phyloP scores from a whole-genome alignment of 2,888 invertebrate genomes.

The Drosophila setosimentum region DNA sequence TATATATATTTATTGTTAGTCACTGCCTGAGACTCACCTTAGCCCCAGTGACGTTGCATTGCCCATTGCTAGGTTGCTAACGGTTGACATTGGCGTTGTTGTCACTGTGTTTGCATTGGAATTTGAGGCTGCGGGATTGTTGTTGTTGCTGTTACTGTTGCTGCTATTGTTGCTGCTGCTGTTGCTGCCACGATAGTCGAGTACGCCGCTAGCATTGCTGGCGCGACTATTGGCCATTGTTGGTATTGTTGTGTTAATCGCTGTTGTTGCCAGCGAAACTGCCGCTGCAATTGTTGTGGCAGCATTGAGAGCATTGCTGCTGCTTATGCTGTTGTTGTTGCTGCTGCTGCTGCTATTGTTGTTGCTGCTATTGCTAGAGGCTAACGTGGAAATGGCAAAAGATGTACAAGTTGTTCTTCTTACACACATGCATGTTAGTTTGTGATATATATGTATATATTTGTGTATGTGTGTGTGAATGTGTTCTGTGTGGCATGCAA shows the following conservation, averaged over 20 bases:
- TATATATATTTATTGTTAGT: neutral
- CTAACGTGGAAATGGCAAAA: slow-evolving; percentile 57
- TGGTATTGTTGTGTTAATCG: slow-evolving; percentile 71
- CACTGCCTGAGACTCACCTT: slow-evolving; percentile 63
- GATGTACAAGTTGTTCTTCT: slow-evolving; percentile 47
- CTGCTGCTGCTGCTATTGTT: slow-evolving; percentile 48
- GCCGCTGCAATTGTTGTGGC: slow-evolving; percentile 73
- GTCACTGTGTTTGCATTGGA: slow-evolving; percentile 41
- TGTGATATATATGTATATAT: slow-evolving; percentile 6
- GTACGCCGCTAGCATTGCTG: slow-evolving; percentile 45
- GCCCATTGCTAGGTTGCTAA: slow-evolving; percentile 42
- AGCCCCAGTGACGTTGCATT: slow-evolving; percentile 54
- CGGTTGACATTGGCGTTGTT: slow-evolving; percentile 55
- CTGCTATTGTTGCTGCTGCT: slow-evolving; percentile 19
- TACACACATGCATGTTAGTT: slow-evolving; percentile 38
- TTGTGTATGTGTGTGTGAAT: slow-evolving; percentile 17
- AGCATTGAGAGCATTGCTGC: slow-evolving; percentile 58
- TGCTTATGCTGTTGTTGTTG: slow-evolving; percentile 62
- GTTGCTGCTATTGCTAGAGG: slow-evolving; percentile 63
- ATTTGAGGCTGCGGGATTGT: slow-evolving; percentile 26
- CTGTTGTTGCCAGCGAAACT: slow-evolving; percentile 68
- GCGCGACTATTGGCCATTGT: slow-evolving; percentile 62
- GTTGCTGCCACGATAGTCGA: slow-evolving; percentile 56
- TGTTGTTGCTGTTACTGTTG: slow-evolving; percentile 36
- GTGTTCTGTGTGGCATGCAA: slow-evolving; percentile 24